phyloP scores from a whole-genome alignment of 2,888 invertebrate species.

The Silvanus unidentatus region DNA sequence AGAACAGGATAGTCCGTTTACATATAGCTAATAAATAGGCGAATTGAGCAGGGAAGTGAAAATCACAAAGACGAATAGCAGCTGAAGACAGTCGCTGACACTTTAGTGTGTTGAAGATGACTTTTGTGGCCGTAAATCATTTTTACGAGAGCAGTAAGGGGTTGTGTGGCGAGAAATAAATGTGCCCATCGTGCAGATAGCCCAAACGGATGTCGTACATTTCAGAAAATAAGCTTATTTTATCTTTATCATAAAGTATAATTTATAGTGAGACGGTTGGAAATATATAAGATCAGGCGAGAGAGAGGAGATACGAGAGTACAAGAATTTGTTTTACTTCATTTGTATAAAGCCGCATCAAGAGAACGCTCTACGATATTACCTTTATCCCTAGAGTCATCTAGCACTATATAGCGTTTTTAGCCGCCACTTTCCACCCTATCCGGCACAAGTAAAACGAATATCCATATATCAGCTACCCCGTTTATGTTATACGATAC shows the following conservation, averaged over 20 bases:
- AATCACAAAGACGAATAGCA: conserved; percentile 14
- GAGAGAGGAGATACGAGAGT: conserved; percentile 37
- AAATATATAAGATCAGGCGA: conserved; percentile 9
- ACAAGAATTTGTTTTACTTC: conserved; percentile 39
- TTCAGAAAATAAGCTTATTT: conserved; percentile 48
- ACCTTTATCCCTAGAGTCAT: conserved; percentile 36
- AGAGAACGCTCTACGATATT: conserved; percentile 31
- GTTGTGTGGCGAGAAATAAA: conserved; percentile 31
- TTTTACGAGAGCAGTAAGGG: conserved; percentile 28
- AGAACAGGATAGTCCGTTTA: too few relatives aligned
- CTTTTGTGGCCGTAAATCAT: conserved; percentile 33
- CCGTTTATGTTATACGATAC: conserved; percentile 38
- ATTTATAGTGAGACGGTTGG: conserved; percentile 40
- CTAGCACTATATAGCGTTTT: conserved; percentile 33
- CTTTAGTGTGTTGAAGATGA: conserved; percentile 18
- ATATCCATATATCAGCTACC: conserved; percentile 37
- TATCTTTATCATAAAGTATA: conserved; percentile 46
- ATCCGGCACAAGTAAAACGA: conserved; percentile 29
- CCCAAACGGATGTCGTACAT: conserved; percentile 45
- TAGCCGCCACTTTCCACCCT: conserved; percentile 40
- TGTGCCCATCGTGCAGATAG: conserved; percentile 39
- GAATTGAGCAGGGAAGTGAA: conserved; percentile 4
- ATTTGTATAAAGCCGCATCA: conserved; percentile 35
- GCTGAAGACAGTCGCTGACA: conserved; percentile 24
- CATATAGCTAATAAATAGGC: too few relatives aligned